These are phyloP conservation scores for Paraplagusia blochii DNA, from an alignment of 2,113 vertebrate genomes.

Conservation along the genomic window DNA sequence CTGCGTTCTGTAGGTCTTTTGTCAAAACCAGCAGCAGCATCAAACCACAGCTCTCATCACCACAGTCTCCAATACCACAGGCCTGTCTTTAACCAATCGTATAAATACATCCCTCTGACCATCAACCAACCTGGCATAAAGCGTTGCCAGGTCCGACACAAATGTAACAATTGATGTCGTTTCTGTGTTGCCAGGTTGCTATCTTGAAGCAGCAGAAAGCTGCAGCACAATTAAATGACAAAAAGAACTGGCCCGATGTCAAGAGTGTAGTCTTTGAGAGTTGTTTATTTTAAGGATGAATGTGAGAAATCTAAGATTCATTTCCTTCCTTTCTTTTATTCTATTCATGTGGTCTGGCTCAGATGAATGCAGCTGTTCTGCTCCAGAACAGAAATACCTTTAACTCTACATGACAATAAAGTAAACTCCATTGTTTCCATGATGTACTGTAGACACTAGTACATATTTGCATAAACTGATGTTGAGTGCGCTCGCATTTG, in stretches of 20 bases:
- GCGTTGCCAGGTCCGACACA: not conserved
- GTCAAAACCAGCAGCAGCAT: slow-evolving; percentile 61
- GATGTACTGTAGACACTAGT: no score
- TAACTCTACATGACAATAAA: no score
- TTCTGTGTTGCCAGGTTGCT: not conserved
- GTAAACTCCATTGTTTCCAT: no score
- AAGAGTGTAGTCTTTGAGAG: no score
- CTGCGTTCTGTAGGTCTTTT: no score
- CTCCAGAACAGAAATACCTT: no score
- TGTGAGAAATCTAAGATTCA: not conserved
- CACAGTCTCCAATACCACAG: no score
- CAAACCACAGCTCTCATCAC: not conserved
- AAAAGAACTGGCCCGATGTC: not conserved
- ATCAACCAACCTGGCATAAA: not conserved
- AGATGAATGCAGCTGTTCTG: no score
- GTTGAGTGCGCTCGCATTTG: no score
- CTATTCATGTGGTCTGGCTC: no score
- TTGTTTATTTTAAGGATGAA: not conserved
- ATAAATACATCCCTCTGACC: not conserved
- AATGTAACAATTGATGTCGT: not conserved
- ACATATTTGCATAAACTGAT: no score
- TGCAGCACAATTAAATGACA: not conserved
- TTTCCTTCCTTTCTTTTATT: no score
- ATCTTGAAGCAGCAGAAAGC: not conserved
- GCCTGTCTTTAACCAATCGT: not conserved